Evolutionary conservation across 64 coral and sea anemone genomes (phyloP), one percentile per base, ranked within the genome.

Genomic region (Pocillopora verrucosa): DNA sequence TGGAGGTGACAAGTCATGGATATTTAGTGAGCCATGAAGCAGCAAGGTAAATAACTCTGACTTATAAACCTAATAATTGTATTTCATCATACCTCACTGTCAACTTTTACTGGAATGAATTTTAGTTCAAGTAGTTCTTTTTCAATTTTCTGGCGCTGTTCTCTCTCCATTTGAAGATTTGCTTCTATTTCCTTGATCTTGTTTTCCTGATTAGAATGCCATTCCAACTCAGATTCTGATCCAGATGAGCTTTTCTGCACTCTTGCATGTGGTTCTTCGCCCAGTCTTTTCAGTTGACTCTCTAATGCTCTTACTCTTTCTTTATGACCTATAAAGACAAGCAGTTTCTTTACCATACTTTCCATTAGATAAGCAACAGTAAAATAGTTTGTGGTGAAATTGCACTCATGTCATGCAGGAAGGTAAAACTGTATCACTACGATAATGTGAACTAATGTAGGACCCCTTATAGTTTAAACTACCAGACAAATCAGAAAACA

Each of bases 281-380:
- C 82, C 30, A 85, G 92, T 24, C 74, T 75, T 60, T 91, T 92
- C 16, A 80, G 34, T 36, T 92, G 90, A 76, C 64, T 86, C 61
- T 95, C 90, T 17, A 95, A 59, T 14, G 70, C 64, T 65, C 86
- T 88, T 9, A 95, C 88, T 85, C 72, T 88, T 59, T 92, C 90
- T 79, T 58, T 95, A 78, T 95, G 94, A 16, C 94, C 94, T 95
- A 2, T 57, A 0, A 70, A 83, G 36, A n/a, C 11, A 68, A 41
- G 9, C 10, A 67, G 22, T 51, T 83, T 1, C 22, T 16, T 80
- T 3, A n/a, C 41, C 41, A 51, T 30, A 30, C 30, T 30, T 30
- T 30, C 30, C 30, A 30, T 30, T 30, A 30, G 30, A 30, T 30
- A 30, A 30, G 30, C 30, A 30, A 30, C 30, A 30, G 30, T 30